These are phyloP conservation scores for Condylura cristata DNA, from an alignment of 2,113 vertebrate genomes.

Conservation along the genomic window DNA sequence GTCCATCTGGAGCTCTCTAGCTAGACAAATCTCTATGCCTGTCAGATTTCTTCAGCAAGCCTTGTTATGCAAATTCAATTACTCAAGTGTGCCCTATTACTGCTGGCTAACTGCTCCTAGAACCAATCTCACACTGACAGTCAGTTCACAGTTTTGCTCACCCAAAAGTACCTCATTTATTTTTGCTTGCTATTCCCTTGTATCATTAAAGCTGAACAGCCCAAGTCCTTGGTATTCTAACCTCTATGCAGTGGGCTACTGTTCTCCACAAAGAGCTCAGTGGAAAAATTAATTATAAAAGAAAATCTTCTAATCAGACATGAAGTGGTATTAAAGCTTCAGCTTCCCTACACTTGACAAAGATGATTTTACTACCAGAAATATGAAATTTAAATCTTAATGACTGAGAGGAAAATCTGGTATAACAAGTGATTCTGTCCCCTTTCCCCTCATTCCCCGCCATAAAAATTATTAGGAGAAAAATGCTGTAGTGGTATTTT, in stretches of 20 bases:
- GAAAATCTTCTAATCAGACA: slow-evolving; percentile 82
- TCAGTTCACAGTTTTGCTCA: slow-evolving; percentile 85
- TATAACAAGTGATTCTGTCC: slow-evolving; percentile 48
- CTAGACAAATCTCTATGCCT: slow-evolving; percentile 92
- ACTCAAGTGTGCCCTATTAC: slow-evolving; percentile 93
- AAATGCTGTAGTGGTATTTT: slow-evolving; percentile 47
- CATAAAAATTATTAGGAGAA: slow-evolving; percentile 42
- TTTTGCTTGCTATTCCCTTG: slow-evolving; percentile 87
- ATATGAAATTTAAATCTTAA: slow-evolving; percentile 65
- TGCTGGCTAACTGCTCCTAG: slow-evolving; percentile 90
- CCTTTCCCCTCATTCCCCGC: too few species aligned
- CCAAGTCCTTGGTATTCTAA: slow-evolving; percentile 86
- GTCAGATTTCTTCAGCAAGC: slow-evolving; percentile 88
- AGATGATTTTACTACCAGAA: slow-evolving; percentile 73
- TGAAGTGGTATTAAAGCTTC: slow-evolving; percentile 73
- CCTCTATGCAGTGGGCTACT: slow-evolving; percentile 86
- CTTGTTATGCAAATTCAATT: slow-evolving; percentile 99
- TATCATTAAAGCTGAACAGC: slow-evolving; percentile 88
- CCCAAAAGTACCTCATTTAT: slow-evolving; percentile 91
- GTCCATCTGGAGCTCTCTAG: slow-evolving; percentile 92
- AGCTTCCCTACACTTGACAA: slow-evolving; percentile 61
- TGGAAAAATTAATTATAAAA: slow-evolving; percentile 85
- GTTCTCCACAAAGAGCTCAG: slow-evolving; percentile 81
- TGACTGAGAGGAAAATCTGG: slow-evolving; percentile 56
- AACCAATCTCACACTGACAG: slow-evolving; percentile 90